Evolutionary conservation across 2,888 invertebrate species (phyloP).

Genomic region (Antheraea assamensis): DNA sequence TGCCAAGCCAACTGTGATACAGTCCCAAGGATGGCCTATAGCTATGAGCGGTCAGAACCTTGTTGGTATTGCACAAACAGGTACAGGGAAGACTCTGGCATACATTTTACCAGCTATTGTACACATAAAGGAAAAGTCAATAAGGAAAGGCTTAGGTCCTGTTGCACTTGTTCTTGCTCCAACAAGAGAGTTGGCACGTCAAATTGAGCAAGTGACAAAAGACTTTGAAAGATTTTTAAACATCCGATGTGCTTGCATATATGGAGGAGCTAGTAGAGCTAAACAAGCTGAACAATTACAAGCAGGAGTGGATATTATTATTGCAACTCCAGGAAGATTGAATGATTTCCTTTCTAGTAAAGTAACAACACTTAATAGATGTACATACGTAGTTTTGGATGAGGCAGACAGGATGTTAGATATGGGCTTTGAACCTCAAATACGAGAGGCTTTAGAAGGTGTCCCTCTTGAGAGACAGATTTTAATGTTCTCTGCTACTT

Average conservation of each 20-base stretch:
- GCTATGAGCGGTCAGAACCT: slow-evolving; percentile 90
- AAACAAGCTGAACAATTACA: slow-evolving; percentile 84
- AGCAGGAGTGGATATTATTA: slow-evolving; percentile 91
- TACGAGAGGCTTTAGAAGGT: slow-evolving; percentile 94
- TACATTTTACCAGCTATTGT: slow-evolving; percentile 91
- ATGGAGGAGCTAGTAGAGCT: slow-evolving; percentile 92
- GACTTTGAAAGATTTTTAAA: slow-evolving; percentile 88
- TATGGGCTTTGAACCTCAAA: slow-evolving; percentile 99
- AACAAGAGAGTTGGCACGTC: slow-evolving; percentile 89
- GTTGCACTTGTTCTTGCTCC: slow-evolving; percentile 91
- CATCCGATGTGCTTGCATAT: slow-evolving; percentile 90
- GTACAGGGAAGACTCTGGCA: slow-evolving; percentile 89
- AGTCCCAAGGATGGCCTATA: slow-evolving; percentile 93
- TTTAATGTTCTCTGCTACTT: slow-evolving; percentile 99
- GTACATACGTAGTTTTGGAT: slow-evolving; percentile 93
- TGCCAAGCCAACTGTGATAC: slow-evolving; percentile 89
- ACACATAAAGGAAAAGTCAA: slow-evolving; percentile 89
- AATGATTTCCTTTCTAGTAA: slow-evolving; percentile 90
- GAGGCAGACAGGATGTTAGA: slow-evolving; percentile 98
- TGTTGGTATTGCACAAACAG: slow-evolving; percentile 93
- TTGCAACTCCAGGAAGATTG: slow-evolving; percentile 93
- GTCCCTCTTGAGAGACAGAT: slow-evolving; percentile 96
- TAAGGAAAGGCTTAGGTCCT: slow-evolving; percentile 89
- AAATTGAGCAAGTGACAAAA: slow-evolving; percentile 90
- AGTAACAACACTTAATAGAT: slow-evolving; percentile 86